These are phyloP conservation scores for Trisateles emortualis DNA, from an alignment of 2,888 invertebrate species.

Conservation along the genomic window DNA sequence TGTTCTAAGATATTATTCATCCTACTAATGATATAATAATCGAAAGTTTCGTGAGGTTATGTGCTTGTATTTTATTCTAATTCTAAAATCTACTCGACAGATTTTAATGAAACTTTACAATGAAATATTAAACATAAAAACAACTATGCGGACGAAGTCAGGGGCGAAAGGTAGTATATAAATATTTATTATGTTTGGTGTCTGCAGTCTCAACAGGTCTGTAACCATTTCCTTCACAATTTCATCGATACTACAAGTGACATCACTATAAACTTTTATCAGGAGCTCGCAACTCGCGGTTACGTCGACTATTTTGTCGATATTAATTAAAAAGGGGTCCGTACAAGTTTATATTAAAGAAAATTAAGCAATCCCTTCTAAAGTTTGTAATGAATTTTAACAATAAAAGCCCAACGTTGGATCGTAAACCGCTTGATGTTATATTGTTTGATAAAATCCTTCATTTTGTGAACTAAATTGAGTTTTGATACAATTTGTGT, in stretches of 20 bases:
- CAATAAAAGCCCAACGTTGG: conserved; percentile 57
- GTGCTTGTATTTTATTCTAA: too few relatives aligned
- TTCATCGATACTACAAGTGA: conserved; percentile 17
- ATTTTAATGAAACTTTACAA: too few relatives aligned
- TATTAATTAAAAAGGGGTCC: conserved; percentile 86
- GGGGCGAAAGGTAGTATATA: too few relatives aligned
- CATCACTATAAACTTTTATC: conserved; percentile 75
- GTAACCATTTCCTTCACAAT: too few relatives aligned
- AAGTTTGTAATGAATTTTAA: conserved; percentile 82
- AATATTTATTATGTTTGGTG: too few relatives aligned
- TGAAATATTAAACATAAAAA: too few relatives aligned
- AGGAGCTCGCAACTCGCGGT: conserved; percentile 65
- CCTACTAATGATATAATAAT: too few relatives aligned
- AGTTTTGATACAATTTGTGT: conserved; percentile 43
- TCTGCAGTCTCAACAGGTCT: too few relatives aligned
- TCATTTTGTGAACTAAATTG: conserved; percentile 56
- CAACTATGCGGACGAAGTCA: too few relatives aligned
- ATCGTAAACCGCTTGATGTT: conserved; percentile 49
- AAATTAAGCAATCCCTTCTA: conserved; percentile 84
- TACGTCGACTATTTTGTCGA: conserved; percentile 84
- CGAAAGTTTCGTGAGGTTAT: too few relatives aligned
- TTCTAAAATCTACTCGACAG: too few relatives aligned
- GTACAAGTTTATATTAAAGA: conserved; percentile 86
- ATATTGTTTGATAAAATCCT: conserved; percentile 55
- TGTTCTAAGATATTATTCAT: too few relatives aligned